Conservation (phyloP, 2,113 vertebrate species). For the Lonchura striata region DNA sequence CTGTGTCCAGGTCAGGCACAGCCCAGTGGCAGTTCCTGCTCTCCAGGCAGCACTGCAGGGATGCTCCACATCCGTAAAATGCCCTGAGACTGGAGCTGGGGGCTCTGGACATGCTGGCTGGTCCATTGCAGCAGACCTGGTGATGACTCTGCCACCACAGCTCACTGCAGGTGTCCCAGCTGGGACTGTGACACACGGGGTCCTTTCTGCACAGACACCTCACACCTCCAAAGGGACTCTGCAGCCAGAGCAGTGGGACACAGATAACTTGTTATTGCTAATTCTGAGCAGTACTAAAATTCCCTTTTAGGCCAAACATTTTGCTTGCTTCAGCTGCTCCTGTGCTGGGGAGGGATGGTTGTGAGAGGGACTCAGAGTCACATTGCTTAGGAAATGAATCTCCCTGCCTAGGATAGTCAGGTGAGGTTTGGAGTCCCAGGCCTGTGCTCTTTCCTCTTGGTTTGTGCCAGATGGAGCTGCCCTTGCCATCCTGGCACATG, state of each 20-base stretch:
- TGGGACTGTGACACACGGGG: rapidly evolving
- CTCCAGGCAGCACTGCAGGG: neutral
- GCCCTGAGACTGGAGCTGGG: neutral
- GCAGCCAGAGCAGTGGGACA: neutral
- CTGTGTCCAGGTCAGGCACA: neutral
- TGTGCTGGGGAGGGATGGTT: neutral
- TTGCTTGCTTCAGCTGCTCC: neutral
- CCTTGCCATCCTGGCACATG: neutral
- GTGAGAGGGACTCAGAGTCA: neutral
- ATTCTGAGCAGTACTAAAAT: neutral
- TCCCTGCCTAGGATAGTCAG: neutral
- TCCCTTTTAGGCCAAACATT: neutral
- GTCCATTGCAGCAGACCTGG: neutral
- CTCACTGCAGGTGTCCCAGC: neutral
- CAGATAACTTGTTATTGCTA: neutral
- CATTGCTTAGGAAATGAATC: neutral
- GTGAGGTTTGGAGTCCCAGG: neutral
- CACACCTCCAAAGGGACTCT: neutral
- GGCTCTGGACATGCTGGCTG: neutral
- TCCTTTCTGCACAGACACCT: neutral
- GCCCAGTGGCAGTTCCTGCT: neutral
- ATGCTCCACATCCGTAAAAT: neutral
- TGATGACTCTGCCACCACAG: neutral
- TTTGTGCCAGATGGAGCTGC: neutral
- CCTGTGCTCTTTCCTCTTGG: neutral